phyloP scores from a whole-genome alignment of 2,888 invertebrate genomes.

The Ariolimax columbianus region DNA sequence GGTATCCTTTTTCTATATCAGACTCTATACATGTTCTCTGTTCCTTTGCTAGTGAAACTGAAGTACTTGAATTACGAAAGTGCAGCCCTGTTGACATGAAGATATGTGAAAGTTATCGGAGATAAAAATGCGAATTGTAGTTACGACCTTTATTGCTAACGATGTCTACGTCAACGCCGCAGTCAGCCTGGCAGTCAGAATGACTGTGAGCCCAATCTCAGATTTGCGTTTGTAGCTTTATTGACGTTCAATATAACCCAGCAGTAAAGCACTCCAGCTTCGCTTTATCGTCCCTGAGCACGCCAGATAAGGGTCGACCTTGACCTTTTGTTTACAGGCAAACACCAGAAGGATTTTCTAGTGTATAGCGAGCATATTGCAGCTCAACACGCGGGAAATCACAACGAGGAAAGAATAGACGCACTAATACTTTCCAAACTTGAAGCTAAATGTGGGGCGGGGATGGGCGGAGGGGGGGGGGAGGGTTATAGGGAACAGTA shows the following conservation, averaged over 20 bases:
- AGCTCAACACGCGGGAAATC: too few species aligned
- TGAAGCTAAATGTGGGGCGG: too few species aligned
- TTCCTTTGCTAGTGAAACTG: too few species aligned
- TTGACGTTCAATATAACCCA: conserved; percentile 40
- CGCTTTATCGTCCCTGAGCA: conserved; percentile 23
- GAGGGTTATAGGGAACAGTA: too few species aligned
- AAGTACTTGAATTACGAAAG: background rate
- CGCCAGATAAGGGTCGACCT: conserved; percentile 40
- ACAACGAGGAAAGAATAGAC: too few species aligned
- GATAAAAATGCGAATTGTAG: background rate
- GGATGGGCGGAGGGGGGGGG: too few species aligned
- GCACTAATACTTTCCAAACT: too few species aligned
- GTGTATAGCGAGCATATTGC: background rate
- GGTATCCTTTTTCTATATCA: too few species aligned
- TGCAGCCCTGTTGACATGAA: background rate
- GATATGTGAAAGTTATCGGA: background rate
- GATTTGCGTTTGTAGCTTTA: conserved; percentile 46
- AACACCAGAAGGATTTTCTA: background rate
- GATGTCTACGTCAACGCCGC: background rate
- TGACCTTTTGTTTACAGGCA: conserved; percentile 27
- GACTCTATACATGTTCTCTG: too few species aligned
- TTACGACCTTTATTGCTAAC: conserved; percentile 6
- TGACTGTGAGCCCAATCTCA: background rate
- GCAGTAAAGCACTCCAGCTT: conserved; percentile 41
- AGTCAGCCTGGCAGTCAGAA: background rate